These are phyloP conservation scores for Eurystomus gularis DNA, from an alignment of 2,113 vertebrate genomes.

Conservation along the genomic window DNA sequence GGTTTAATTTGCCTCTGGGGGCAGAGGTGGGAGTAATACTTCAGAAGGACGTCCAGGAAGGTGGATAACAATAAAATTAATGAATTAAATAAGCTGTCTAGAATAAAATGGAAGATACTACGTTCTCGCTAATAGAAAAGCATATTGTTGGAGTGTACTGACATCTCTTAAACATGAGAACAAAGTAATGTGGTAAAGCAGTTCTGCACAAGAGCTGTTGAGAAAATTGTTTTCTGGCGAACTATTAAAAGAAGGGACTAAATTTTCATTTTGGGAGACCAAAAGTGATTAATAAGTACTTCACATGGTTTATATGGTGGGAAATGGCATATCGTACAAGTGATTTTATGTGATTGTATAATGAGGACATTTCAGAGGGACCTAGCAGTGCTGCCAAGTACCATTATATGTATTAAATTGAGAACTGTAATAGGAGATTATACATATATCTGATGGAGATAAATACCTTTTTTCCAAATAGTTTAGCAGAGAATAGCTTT, in stretches of 20 bases:
- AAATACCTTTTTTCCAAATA: background rate
- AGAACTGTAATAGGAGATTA: background rate
- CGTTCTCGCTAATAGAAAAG: background rate
- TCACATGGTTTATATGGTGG: background rate
- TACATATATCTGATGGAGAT: background rate
- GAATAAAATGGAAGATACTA: background rate
- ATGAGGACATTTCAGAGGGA: background rate
- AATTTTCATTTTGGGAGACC: background rate
- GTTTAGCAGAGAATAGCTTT: background rate
- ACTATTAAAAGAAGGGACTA: background rate
- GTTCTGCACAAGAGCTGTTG: background rate
- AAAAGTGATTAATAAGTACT: background rate
- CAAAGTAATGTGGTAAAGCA: background rate
- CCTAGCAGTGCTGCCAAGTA: background rate
- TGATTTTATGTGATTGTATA: background rate
- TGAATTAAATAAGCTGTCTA: background rate
- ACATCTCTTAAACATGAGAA: background rate
- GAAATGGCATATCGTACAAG: background rate
- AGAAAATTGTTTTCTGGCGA: background rate
- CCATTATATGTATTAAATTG: background rate
- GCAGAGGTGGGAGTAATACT: background rate
- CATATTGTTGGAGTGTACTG: background rate
- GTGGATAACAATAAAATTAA: background rate
- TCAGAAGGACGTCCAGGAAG: background rate
- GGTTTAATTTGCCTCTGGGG: background rate